phyloP scores from a whole-genome alignment of 2,888 invertebrate genomes.

The Plemyria rubiginata region DNA sequence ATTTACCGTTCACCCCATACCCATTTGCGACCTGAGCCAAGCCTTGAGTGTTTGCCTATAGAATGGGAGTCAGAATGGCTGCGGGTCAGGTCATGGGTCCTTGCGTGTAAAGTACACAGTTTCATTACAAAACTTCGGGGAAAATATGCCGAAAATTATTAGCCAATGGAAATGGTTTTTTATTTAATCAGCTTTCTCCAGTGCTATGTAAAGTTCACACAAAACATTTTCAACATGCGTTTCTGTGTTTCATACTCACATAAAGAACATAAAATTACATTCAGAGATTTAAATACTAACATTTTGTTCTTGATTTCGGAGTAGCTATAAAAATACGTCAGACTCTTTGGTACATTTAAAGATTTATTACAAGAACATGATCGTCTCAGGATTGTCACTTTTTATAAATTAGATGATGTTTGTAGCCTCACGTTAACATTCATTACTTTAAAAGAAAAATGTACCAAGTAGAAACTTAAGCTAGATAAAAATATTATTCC shows the following conservation, averaged over 20 bases:
- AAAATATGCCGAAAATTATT: conserved; percentile 30
- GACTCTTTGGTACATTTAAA: no score
- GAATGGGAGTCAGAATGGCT: conserved; percentile 35
- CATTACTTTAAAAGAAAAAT: conserved; percentile 47
- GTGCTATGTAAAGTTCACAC: conserved; percentile 16
- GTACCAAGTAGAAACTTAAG: conserved; percentile 63
- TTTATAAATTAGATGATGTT: conserved; percentile 59
- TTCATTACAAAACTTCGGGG: conserved; percentile 34
- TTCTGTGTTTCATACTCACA: neutral
- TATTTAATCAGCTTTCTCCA: conserved; percentile 27
- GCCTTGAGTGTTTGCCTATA: conserved; percentile 39
- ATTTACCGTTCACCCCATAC: conserved; percentile 32
- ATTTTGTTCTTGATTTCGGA: no score
- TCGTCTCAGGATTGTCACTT: no score
- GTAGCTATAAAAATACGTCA: no score
- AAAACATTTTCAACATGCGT: conserved; percentile 12
- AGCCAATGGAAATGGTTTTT: conserved; percentile 29
- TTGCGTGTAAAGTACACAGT: conserved; percentile 32
- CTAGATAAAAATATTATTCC: conserved; percentile 54
- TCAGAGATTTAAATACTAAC: no score
- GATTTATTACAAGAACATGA: conserved; percentile 3
- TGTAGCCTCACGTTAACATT: conserved; percentile 45
- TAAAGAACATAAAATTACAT: neutral
- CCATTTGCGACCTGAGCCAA: conserved; percentile 40
- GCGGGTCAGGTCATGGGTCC: conserved; percentile 35